phyloP scores from a whole-genome alignment of 2,113 vertebrate genomes.

The Sphaerodactylus townsendi region DNA sequence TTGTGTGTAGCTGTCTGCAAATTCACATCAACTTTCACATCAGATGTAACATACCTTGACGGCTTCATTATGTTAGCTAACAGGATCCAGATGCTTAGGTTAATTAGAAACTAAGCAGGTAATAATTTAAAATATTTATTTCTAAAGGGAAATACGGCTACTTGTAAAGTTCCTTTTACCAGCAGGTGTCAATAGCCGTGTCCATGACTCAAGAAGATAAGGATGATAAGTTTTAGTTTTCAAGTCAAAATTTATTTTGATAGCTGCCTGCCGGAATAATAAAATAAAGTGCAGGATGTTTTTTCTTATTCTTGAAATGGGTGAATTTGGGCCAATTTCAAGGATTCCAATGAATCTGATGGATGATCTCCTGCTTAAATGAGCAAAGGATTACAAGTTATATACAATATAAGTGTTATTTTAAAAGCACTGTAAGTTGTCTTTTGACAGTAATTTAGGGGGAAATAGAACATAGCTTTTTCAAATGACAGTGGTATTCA shows the following conservation, averaged over 20 bases:
- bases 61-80: constrained; percentile 2
- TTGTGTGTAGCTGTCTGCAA: not conserved
- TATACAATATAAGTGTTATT: not conserved
- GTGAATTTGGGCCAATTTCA: constrained; percentile 29
- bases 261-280: constrained; percentile 33
- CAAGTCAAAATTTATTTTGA: constrained; percentile 40
- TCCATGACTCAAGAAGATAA: constrained; percentile 29
- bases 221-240: constrained; percentile 22
- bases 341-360: constrained; percentile 49
- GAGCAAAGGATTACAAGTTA: not conserved
- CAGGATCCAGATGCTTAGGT: not conserved
- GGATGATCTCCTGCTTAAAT: constrained; percentile 22
- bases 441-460: constrained; percentile 39
- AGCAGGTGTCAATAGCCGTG: constrained; percentile 45
- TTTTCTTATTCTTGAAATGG: constrained; percentile 41
- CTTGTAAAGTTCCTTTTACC: constrained; percentile 14
- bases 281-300: constrained; percentile 49
- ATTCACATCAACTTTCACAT: constrained; percentile 5
- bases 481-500: not conserved
- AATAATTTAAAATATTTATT: constrained; percentile 6
- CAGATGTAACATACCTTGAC: not conserved
- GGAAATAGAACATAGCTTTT: not conserved
- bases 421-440: constrained; percentile 24
- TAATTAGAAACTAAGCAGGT: constrained; percentile 24
- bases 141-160: constrained; percentile 3